Conservation (phyloP, 2,113 vertebrate species). For the Uropsilus gracilis region DNA sequence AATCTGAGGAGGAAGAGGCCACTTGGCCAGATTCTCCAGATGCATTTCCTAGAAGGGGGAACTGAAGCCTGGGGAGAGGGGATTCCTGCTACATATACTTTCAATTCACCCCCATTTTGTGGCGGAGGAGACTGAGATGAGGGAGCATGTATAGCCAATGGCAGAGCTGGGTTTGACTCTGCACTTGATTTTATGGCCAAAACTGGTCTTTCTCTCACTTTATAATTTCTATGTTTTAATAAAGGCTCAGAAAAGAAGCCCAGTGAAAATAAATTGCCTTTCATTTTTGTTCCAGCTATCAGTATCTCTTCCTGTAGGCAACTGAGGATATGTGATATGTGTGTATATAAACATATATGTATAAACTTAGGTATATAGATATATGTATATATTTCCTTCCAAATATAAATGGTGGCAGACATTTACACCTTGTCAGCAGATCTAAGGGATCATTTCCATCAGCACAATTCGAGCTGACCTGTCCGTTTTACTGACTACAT, state of each 20-base stretch:
- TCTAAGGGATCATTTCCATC: not conserved
- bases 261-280: not conserved
- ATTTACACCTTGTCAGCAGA: not conserved
- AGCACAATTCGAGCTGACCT: not conserved
- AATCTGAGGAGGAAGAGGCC: not conserved
- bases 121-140: not conserved
- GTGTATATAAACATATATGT: not conserved
- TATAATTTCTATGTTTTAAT: not conserved
- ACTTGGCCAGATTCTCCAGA: not conserved
- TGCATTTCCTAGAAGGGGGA: not conserved
- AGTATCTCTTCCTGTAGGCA: not conserved
- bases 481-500: not conserved
- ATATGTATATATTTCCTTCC: not conserved
- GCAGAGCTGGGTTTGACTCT: not conserved
- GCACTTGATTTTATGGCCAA: not conserved
- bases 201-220: not conserved
- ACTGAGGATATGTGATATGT: not conserved
- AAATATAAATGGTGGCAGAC: not conserved
- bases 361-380: too few relatives aligned
- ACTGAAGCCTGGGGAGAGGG: not conserved
- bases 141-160: not conserved
- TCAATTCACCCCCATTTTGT: not conserved
- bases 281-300: not conserved
- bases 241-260: not conserved
- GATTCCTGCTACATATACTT: accelerated